phyloP scores from a whole-genome alignment of 2,113 vertebrate genomes.

The Ptychochromis oligacanthus region DNA sequence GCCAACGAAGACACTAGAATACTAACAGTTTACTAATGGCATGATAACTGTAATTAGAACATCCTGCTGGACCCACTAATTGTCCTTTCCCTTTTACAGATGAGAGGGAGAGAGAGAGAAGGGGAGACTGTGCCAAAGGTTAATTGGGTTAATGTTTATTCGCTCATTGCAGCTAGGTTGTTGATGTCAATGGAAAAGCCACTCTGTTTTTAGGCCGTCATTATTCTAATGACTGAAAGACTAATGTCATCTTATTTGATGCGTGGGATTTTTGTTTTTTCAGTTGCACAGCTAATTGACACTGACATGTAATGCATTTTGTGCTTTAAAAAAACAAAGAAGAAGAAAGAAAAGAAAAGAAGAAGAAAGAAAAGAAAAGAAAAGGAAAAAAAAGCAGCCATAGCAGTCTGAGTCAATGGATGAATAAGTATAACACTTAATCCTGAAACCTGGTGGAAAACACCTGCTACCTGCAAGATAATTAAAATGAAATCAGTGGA shows the following conservation, averaged over 20 bases:
- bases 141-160: conserved; percentile 62
- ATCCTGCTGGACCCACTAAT: conserved; percentile 70
- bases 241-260: background rate
- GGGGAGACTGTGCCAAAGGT: conserved; percentile 26
- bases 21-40: conserved; percentile 75
- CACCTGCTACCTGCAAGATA: conserved; percentile 54
- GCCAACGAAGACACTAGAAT: conserved; percentile 63
- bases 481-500: conserved; percentile 39
- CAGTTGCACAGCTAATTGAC: background rate
- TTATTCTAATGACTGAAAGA: conserved; percentile 14
- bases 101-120: conserved; percentile 24
- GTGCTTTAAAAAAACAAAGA: background rate
- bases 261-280: background rate
- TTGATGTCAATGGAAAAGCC: conserved; percentile 25
- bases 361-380: background rate
- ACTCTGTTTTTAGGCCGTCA: background rate
- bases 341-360: accelerated
- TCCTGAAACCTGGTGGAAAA: conserved; percentile 33
- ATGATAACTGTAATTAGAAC: conserved; percentile 79
- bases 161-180: conserved; percentile 26
- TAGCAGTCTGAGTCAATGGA: background rate
- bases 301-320: background rate
- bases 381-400: background rate
- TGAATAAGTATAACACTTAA: conserved; percentile 18
- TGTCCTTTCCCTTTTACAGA: conserved; percentile 60